Evolutionary conservation across 2,888 invertebrate species (phyloP).

Genomic region (Tetheella fluctuosa): DNA sequence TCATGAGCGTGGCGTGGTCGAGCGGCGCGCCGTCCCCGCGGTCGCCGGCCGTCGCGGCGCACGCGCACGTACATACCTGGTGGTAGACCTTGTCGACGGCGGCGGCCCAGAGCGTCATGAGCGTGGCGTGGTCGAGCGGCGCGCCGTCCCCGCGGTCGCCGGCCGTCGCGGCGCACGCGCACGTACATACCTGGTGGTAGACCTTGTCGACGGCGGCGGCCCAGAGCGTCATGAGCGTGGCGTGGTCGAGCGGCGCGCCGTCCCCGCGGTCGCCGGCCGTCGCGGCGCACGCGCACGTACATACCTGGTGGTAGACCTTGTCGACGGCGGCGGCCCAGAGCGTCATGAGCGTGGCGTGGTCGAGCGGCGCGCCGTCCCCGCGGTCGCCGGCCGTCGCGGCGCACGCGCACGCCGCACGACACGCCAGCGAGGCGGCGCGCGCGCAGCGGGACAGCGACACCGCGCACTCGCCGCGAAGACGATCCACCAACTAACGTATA

Average conservation of each 20-base stretch:
- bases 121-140: conserved; percentile 57
- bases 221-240: conserved; percentile 67
- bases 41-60: too few species aligned
- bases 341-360: conserved; percentile 57
- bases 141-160: conserved; percentile 71
- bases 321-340: conserved; percentile 85
- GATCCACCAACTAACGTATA: conserved; percentile 70
- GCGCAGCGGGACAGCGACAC: conserved; percentile 51
- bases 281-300: too few species aligned
- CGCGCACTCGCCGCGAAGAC: conserved; percentile 62
- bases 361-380: conserved; percentile 62
- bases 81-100: conserved; percentile 87
- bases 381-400: conserved; percentile 72
- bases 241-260: conserved; percentile 62
- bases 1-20: conserved; percentile 56
- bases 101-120: conserved; percentile 70
- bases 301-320: conserved; percentile 82
- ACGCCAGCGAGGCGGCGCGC: conserved; percentile 61
- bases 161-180: too few species aligned
- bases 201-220: conserved; percentile 86
- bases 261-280: too few species aligned
- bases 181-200: conserved; percentile 72
- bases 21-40: conserved; percentile 71
- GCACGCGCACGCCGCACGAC: conserved; percentile 69
- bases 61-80: conserved; percentile 62